Evolutionary conservation across 92 coral and sea anemone genomes (phyloP), one percentile per base, ranked within the genome.

Genomic region (Bergia puertoricense): DNA sequence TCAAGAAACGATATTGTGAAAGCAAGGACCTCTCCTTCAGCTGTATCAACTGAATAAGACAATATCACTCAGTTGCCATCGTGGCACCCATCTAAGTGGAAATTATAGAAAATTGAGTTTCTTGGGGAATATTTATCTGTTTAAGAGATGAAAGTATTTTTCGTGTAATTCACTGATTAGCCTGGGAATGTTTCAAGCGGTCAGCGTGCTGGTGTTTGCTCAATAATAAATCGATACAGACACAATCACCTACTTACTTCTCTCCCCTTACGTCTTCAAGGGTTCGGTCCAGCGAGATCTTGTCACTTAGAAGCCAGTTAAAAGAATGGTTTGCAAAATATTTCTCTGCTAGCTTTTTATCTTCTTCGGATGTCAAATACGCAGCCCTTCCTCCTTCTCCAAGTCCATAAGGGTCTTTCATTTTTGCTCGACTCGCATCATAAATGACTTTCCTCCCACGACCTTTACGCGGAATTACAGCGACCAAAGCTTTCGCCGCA

Each of bases 281-380:
- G 36, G 99, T 97, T 72, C 99, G 85, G 85, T 97, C 99, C 86
- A 95, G 77, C 54, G 99, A 97, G 20, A 97, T 90, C 80, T 80
- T 93, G 86, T 97, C 99, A 72, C 99, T 97, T 6, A 97, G 89
- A 41, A 97, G 93, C 99, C 99, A 97, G 88, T 97, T 97, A 81
- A 97, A 97, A 18, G 99, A 97, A 75, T 97, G 99, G 75, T 97
- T 94, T 20, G 96, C 94, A 85, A 97, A 95, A 39, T 77, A 90
- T 68, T 95, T 91, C 78, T 97, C 98, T 22, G 99, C 92, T 67
- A 93, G 71, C 85, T 95, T 95, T 86, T 97, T 97, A 59, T 97
- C 97, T 62, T 91, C 94, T 30, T 97, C 98, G 4, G 93, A 79
- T 44, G 75, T 85, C 85, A 97, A 89, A 90, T 78, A 97, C 3